These are phyloP conservation scores for Lithophane socia DNA, from an alignment of 2,888 invertebrate species.

Conservation along the genomic window DNA sequence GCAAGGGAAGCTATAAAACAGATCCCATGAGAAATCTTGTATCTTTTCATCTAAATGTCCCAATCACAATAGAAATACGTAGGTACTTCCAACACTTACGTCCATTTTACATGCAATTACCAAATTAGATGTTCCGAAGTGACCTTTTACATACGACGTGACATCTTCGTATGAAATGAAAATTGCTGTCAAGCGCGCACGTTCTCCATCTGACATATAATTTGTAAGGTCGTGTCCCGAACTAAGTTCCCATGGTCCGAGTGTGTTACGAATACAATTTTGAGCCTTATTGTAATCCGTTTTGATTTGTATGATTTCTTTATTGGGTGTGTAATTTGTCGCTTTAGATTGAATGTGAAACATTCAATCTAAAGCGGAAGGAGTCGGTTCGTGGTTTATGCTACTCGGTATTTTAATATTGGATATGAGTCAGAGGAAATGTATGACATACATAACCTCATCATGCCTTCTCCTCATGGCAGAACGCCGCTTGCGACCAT, in stretches of 20 bases:
- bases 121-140: constrained; percentile 71
- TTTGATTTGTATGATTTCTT: constrained; percentile 68
- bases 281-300: constrained; percentile 52
- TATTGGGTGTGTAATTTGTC: constrained; percentile 61
- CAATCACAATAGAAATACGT: constrained; percentile 49
- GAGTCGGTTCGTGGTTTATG: constrained; percentile 5
- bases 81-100: constrained; percentile 48
- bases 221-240: constrained; percentile 73
- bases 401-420: constrained; percentile 23
- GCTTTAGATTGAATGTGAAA: constrained; percentile 51
- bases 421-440: constrained; percentile 3
- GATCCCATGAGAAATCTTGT: constrained; percentile 31
- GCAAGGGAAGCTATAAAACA: neutral
- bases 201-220: constrained; percentile 82
- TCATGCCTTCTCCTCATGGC: neutral
- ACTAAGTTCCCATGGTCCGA: constrained; percentile 72
- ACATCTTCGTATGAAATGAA: constrained; percentile 67
- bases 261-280: constrained; percentile 57
- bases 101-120: constrained; percentile 65
- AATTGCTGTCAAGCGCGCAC: constrained; percentile 75
- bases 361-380: too few relatives aligned
- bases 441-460: neutral
- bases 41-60: constrained; percentile 8
- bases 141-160: constrained; percentile 73
- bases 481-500: neutral